A percentile compares a stretch with the other conserved stretches of the same genome.
Evolutionary conservation across 2,113 vertebrate genomes (phyloP).

Genomic region (Triplophysa rosa): DNA sequence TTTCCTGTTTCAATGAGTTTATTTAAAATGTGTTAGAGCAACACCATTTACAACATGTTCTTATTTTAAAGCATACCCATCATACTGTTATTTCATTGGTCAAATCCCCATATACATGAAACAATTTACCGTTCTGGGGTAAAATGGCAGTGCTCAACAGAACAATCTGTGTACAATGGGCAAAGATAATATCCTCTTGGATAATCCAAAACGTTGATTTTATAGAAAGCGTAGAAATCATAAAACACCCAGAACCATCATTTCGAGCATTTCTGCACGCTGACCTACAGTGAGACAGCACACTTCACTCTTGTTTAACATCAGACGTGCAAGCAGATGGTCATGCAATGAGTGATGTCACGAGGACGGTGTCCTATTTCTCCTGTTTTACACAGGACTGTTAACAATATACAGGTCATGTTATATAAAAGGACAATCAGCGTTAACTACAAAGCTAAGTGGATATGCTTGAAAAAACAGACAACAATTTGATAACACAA

Average conservation of each 20-base stretch:
- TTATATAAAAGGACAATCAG: constrained; percentile 80
- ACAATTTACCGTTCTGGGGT: constrained; percentile 25
- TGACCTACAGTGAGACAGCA: constrained; percentile 2
- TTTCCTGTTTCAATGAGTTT: constrained; percentile 46
- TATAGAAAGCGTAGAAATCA: constrained; percentile 40
- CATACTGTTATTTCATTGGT: constrained; percentile 19
- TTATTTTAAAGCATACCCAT: constrained; percentile 37
- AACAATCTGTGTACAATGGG: constrained; percentile 13
- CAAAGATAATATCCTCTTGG: constrained; percentile 60
- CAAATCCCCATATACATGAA: constrained; percentile 30
- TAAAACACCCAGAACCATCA: constrained; percentile 8
- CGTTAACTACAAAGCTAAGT: constrained; percentile 92
- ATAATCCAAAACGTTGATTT: constrained; percentile 53
- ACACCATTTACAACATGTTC: constrained; percentile 46
- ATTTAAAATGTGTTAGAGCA: constrained; percentile 55
- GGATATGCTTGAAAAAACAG: constrained; percentile 85
- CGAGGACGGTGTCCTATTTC: constrained; percentile 17
- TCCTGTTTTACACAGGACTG: constrained; percentile 30
- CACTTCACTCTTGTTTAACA: constrained; percentile 29
- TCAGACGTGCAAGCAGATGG: constrained; percentile 46
- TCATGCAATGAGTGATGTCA: constrained; percentile 59
- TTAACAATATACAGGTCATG: constrained; percentile 53
- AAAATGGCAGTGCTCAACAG: constrained; percentile 26
- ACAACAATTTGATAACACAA: constrained; percentile 91
- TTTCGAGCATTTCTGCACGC: neutral